Evolutionary conservation across 2,888 invertebrate species (phyloP), one percentile per base, ranked within the genome.

Genomic region (Thalpophila matura): DNA sequence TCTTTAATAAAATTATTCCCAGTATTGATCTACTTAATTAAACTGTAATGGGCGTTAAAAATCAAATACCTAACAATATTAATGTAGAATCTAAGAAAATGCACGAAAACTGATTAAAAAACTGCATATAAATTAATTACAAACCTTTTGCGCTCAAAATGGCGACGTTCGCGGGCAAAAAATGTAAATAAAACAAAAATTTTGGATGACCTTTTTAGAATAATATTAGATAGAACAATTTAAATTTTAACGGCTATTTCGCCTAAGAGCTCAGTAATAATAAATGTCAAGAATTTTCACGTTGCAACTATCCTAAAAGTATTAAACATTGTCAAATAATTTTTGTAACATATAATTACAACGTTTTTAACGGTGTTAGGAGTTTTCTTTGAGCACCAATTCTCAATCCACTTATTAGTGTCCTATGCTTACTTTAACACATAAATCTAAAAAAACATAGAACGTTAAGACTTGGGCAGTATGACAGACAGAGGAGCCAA

Each of bases 181-280:
- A 47, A 6, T 35, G 27, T 68, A 56, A 14, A 60, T 61, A 64
- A 62, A 45, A 35, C 4, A 42, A 53, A 18, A 50, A 46, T 46
- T 69, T 69, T 64, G 33, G 69, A 69, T 64, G 50, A 37, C 2
- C 7, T 69, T 69, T 69, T 69, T 64, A 45, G 46, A 43, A 12
- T 69, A 38, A 47, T 31, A 18, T 35, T 70, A 69, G 65, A 46
- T 70, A 70, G 70, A 45, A 31, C 7, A 31, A 62, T 51, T 50
- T 6, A 27, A 60, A 54, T 40, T 60, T 54, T 43, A 53, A 27
- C 14, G 37, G 61, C 24, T 27, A 40, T 46, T 62, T 29, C 12
- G 54, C 16, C 10, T 10, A 12, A 22, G 26, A 20, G 31, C 55
- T n/a, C 1, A 26, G 12, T 29, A 54, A 24, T 47, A 29, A 27